A percentile compares a stretch with the other conserved stretches of the same genome.
Evolutionary conservation across 2,797 vertebrate species (phyloP).

Genomic region (Peromyscus aztecus): DNA sequence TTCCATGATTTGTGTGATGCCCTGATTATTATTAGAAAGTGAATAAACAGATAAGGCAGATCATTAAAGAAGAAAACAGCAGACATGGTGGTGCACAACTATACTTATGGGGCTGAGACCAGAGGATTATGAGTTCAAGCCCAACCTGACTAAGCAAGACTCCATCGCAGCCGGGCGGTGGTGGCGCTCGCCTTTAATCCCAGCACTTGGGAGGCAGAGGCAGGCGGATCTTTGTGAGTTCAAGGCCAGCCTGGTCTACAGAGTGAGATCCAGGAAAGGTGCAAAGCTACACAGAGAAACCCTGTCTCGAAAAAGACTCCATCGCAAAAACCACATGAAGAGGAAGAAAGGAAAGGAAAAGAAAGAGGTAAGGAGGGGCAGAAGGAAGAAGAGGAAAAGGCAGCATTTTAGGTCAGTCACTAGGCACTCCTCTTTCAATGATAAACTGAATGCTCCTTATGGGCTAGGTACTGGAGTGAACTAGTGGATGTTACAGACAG

Average conservation of each 20-base stretch:
- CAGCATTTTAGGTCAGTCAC: background rate
- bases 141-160: background rate
- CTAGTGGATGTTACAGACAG: background rate
- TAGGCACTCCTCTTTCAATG: background rate
- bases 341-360: background rate
- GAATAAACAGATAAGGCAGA: background rate
- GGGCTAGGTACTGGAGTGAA: background rate
- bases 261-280: too few relatives aligned
- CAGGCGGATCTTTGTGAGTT: too few relatives aligned
- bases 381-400: too few relatives aligned
- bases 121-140: background rate
- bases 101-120: background rate
- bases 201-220: too few relatives aligned
- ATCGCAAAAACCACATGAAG: background rate
- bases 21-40: background rate
- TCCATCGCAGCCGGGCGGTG: background rate
- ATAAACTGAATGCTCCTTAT: background rate
- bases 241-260: too few relatives aligned
- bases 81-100: background rate
- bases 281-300: too few relatives aligned
- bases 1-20: background rate
- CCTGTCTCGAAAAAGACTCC: background rate
- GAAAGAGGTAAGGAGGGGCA: background rate
- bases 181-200: too few relatives aligned
- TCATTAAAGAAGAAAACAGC: background rate